phyloP scores from a whole-genome alignment of 2,113 vertebrate species.

The Grus americana region DNA sequence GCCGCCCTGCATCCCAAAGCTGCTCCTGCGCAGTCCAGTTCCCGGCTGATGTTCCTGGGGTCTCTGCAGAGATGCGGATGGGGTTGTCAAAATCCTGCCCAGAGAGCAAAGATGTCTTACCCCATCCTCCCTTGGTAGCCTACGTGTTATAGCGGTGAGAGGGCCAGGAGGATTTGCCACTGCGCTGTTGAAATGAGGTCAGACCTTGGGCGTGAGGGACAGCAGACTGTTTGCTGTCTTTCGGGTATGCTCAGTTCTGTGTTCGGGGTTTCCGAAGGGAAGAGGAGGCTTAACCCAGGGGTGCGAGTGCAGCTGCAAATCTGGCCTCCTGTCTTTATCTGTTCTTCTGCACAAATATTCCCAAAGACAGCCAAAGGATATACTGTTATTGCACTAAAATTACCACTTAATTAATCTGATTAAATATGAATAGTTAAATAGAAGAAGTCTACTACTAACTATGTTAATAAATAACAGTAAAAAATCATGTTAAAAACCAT shows the following conservation, averaged over 20 bases:
- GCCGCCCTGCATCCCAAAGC: neutral
- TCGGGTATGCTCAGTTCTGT: rapidly evolving
- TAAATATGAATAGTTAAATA: neutral
- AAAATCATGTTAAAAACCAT: neutral
- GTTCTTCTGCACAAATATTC: neutral
- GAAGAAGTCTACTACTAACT: neutral
- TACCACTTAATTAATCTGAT: neutral
- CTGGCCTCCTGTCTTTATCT: neutral
- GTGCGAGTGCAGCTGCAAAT: rapidly evolving
- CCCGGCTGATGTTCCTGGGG: rapidly evolving
- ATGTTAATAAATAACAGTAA: neutral
- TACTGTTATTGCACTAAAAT: neutral
- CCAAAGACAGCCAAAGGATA: neutral
- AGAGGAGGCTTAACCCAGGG: neutral
- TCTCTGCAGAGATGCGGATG: neutral
- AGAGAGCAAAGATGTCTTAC: rapidly evolving
- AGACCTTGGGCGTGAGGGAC: rapidly evolving
- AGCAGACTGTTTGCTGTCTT: neutral
- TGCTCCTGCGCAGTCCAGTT: rapidly evolving
- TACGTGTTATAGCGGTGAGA: rapidly evolving
- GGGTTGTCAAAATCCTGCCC: neutral
- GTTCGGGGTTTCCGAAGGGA: rapidly evolving
- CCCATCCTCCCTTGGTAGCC: rapidly evolving
- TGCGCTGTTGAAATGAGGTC: rapidly evolving
- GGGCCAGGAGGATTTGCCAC: neutral